Conservation (phyloP, 2,888 invertebrate species). For the Philaethria dido region DNA sequence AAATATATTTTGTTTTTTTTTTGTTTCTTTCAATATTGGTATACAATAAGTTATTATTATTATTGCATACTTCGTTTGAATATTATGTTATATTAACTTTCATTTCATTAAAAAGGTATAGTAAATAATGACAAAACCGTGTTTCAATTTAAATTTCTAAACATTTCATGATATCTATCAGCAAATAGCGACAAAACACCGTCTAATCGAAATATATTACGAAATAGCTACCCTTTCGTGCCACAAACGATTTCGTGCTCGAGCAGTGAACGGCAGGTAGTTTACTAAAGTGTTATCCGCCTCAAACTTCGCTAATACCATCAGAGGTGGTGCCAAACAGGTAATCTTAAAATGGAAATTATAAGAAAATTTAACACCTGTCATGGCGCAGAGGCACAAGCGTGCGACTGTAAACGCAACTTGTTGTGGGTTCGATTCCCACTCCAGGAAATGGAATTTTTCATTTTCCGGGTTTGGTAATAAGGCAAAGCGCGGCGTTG, state of each 20-base stretch:
- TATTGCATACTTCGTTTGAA: too few species aligned
- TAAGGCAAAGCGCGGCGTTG: too few species aligned
- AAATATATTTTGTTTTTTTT: too few species aligned
- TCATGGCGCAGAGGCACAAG: too few species aligned
- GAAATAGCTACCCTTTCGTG: constrained; percentile 53
- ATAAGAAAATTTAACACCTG: constrained; percentile 28
- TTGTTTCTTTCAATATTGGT: too few species aligned
- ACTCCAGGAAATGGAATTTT: too few species aligned
- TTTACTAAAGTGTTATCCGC: constrained; percentile 52
- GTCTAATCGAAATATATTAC: constrained; percentile 40
- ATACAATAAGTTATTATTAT: too few species aligned
- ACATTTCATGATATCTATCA: constrained; percentile 4
- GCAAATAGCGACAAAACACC: constrained; percentile 1
- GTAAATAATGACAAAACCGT: background rate
- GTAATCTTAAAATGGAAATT: constrained; percentile 29
- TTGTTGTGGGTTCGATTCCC: too few species aligned
- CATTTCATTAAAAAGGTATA: background rate
- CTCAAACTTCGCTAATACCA: constrained; percentile 46
- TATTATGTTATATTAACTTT: background rate
- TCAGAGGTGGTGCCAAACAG: constrained; percentile 37
- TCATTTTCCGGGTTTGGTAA: too few species aligned
- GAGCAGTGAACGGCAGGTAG: constrained; percentile 45
- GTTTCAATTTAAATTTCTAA: background rate
- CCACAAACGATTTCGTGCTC: constrained; percentile 50
- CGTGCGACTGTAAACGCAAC: too few species aligned